Base-by-base conservation (phyloP, 92 coral and sea anemone species). In the Hydrozoanthus gracilis region DNA sequence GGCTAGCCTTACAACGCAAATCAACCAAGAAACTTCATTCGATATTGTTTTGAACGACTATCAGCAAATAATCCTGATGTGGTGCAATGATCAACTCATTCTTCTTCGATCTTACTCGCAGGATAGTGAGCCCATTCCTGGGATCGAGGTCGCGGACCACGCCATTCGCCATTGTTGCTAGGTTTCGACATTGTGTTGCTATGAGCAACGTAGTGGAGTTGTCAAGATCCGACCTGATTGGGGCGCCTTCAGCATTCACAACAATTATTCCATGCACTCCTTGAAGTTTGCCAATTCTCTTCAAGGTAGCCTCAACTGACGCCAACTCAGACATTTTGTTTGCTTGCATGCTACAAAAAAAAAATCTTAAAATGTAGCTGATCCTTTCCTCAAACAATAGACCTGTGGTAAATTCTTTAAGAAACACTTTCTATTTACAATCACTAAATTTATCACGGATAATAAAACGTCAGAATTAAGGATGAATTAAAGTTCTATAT, bases 41-140 rank as follows among this genome's bases (percentile, higher is more conserved):
- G 7, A 67, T 44, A 46, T 86, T 89, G 48, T 83, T 92, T 73
- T 94, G 98, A n/a, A 94, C 73, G 6, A 95, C 98, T 80, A 95
- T 93, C 54, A 95, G 88, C 3, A 87, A 52, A 17, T 91, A 95
- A 48, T 82, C 94, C 6, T 95, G 94, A 12, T 87, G 79, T 0
- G 98, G 98, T 0, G 98, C 95, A n/a, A 94, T 87, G 20, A 94
- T 94, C 56, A 94, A 12, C 77, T 94, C 98, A 79, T 94, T 91
- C 88, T 94, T 94, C 88, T 87, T 89, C n/a, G 98, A 89, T 18
- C 89, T 51, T 9, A 94, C 98, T 64, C 98, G 78, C 4, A 94
- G 90, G 10, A 94, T 89, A 14, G 93, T 73, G 39, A 94, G 89
- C 54, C 87, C 94, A 58, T 94, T 91, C 50, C 88, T 92, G 4